Percentiles rank a stretch among this genome's conserved stretches.
Evolutionary conservation across 2,888 invertebrate species (phyloP).

Genomic region (Acheta domesticus): DNA sequence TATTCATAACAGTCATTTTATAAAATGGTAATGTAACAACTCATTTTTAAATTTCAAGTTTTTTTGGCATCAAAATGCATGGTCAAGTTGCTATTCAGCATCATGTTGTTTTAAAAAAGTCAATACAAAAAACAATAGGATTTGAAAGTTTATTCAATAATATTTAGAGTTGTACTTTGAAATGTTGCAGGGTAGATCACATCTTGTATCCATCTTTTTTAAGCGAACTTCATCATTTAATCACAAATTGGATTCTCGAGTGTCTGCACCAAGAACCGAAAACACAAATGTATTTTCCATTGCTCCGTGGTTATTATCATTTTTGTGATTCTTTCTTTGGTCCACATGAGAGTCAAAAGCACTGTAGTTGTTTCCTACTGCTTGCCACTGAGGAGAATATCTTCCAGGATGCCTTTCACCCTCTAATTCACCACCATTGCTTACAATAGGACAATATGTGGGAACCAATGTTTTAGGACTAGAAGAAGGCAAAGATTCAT

Average conservation of each 20-base stretch:
- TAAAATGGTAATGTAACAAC: no score
- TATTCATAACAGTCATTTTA: no score
- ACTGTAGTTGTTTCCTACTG: background rate
- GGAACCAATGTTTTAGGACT: slow-evolving; percentile 18
- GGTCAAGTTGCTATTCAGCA: no score
- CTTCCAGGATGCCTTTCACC: background rate
- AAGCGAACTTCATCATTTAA: background rate
- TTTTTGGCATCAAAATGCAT: no score
- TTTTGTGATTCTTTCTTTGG: background rate
- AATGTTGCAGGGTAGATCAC: no score
- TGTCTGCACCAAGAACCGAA: background rate
- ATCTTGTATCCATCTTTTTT: no score
- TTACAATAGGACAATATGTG: background rate
- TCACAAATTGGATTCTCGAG: slow-evolving; percentile 18
- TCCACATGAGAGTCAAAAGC: background rate
- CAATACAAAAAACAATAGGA: no score
- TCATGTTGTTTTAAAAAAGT: no score
- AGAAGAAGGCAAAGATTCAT: slow-evolving; percentile 18
- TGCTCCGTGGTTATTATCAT: background rate
- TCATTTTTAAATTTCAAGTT: no score
- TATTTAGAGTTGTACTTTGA: no score
- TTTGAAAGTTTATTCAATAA: no score
- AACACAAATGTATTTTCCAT: background rate
- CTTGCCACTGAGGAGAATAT: slow-evolving; percentile 11
- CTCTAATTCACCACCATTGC: background rate